These are phyloP conservation scores for Megaustenia siamemsis DNA, from an alignment of 2,888 invertebrate genomes.

Conservation along the genomic window DNA sequence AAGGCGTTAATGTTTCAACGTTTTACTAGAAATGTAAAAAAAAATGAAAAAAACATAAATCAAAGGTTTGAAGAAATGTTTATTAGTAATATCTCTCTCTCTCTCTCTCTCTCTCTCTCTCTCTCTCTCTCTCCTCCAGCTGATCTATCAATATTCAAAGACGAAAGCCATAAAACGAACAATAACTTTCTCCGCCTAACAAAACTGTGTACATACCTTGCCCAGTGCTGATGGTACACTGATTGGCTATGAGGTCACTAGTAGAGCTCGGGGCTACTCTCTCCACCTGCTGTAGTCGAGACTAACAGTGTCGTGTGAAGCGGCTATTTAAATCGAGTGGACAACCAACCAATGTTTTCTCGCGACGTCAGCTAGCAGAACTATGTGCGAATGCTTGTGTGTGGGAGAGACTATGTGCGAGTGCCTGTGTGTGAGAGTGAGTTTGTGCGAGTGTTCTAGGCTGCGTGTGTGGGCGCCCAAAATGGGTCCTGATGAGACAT, in stretches of 20 bases:
- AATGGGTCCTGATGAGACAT: no score
- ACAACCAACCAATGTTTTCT: not conserved
- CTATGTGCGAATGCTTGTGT: not conserved
- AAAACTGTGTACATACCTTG: not conserved
- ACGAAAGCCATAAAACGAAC: no score
- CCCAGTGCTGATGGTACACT: not conserved
- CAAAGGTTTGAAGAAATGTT: no score
- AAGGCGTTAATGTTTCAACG: no score
- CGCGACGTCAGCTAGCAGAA: not conserved
- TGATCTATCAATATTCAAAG: no score
- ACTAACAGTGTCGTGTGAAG: not conserved
- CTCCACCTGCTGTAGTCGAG: not conserved
- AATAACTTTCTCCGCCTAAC: not conserved
- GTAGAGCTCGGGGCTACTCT: not conserved
- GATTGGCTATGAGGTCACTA: not conserved
- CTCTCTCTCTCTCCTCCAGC: not conserved
- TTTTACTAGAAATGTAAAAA: no score
- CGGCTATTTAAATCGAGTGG: not conserved
- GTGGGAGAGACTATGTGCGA: not conserved
- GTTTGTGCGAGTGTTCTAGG: not conserved
- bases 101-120: not conserved
- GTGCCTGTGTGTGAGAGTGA: not conserved
- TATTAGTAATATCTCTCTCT: not conserved
- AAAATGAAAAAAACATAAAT: no score
- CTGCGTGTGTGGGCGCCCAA: not conserved